These are phyloP conservation scores for Equus przewalskii DNA, from an alignment of 2,113 vertebrate species.

Conservation along the genomic window DNA sequence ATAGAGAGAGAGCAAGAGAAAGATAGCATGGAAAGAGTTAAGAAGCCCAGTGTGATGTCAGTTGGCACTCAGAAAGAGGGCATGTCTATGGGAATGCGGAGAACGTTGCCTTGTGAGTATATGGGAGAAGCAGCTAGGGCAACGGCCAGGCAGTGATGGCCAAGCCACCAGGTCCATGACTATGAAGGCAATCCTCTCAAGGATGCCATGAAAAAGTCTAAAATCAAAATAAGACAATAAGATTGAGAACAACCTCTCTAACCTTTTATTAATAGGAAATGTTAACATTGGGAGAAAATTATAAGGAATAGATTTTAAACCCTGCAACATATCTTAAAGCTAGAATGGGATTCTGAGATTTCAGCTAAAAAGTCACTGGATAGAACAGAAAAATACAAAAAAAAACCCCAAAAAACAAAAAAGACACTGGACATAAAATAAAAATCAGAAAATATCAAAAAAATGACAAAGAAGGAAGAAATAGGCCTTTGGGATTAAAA, in stretches of 20 bases:
- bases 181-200: neutral
- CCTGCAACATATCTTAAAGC: neutral
- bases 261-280: neutral
- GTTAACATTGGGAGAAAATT: neutral
- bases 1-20: neutral
- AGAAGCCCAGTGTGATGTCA: neutral
- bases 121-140: neutral
- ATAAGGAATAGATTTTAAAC: neutral
- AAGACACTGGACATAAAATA: neutral
- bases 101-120: accelerated
- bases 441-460: neutral
- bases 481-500: neutral
- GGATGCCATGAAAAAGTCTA: neutral
- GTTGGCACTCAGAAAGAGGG: neutral
- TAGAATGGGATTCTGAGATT: neutral
- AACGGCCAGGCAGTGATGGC: neutral
- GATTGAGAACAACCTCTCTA: neutral
- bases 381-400: neutral
- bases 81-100: neutral
- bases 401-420: neutral
- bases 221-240: neutral
- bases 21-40: neutral
- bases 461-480: neutral
- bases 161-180: neutral
- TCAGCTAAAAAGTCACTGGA: neutral